Percentiles rank a stretch among this genome's conserved stretches.
phyloP scores from a whole-genome alignment of 2,888 invertebrate genomes.

The Andricus curvator region DNA sequence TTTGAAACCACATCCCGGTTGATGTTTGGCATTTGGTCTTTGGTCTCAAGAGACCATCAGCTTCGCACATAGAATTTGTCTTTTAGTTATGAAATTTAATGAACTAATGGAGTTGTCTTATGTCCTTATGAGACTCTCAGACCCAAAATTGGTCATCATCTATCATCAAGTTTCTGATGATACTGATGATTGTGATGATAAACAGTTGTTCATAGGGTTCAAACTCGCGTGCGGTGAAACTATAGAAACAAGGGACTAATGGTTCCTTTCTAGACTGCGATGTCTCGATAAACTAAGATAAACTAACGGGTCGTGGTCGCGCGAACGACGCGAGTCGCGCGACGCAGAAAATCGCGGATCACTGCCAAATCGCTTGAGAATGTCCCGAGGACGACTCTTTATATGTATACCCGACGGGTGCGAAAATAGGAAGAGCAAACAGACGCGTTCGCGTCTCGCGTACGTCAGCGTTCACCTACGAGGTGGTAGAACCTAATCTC shows the following conservation, averaged over 20 bases:
- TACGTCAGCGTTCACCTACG: slow-evolving; percentile 12
- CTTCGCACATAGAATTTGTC: background rate
- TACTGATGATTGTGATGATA: background rate
- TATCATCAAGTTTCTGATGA: background rate
- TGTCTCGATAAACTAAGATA: slow-evolving; percentile 23
- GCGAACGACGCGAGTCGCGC: slow-evolving; percentile 45
- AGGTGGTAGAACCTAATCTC: slow-evolving; percentile 22
- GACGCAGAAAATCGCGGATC: slow-evolving; percentile 58
- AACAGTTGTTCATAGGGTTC: background rate
- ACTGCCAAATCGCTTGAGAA: slow-evolving; percentile 54
- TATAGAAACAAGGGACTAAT: background rate
- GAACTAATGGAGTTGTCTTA: too few relatives aligned
- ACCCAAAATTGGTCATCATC: too few relatives aligned
- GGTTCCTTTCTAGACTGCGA: background rate
- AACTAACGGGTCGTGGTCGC: slow-evolving; percentile 37
- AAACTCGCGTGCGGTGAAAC: background rate
- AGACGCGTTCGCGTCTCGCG: slow-evolving; percentile 8
- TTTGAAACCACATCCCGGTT: background rate
- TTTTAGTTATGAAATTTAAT: too few relatives aligned
- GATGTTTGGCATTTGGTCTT: background rate
- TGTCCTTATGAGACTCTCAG: too few relatives aligned
- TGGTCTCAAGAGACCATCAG: background rate
- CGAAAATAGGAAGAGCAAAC: slow-evolving; percentile 45
- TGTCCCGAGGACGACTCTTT: slow-evolving; percentile 48
- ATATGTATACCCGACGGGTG: slow-evolving; percentile 24